Base-by-base conservation (phyloP, 1,140 invertebrate genomes). In the Drosophila insularis region DNA sequence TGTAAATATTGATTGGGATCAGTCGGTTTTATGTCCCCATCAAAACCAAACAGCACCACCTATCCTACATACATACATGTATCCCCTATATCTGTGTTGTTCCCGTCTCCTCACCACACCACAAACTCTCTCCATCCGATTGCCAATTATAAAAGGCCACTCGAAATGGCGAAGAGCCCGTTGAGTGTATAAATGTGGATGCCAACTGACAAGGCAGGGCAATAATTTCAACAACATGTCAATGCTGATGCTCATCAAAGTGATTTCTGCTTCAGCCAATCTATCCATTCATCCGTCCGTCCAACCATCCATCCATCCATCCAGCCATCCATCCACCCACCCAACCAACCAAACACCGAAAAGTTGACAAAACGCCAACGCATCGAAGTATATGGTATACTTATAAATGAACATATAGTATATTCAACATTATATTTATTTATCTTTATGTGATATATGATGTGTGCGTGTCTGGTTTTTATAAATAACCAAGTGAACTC, bases 151-250 rank as follows among this genome's bases (percentile, higher is more conserved):
- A 81, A 78, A 78, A 78, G 74, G 53, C 74, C 74, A 77, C 61
- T 71, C 74, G 43, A 55, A 63, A 76, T 39, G 37, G 70, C 71
- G 67, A 61, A 60, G 55, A 50, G 43, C 43, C 66, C 66, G 81
- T 53, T 68, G 78, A 78, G 74, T 81, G 74, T 86, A 86, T 81
- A 78, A 86, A 87, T 82, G 76, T 68, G 69, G 69, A 86, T 89
- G 79, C 68, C 68, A 80, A 67, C 63, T 71, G 82, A 82, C 82
- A 86, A 58, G 84, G 68, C 79, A 50, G 76, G 80, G 80, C 84
- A 87, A 86, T 86, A 86, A 86, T 87, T 87, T 86, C 79, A 82
- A 68, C 84, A 71, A 86, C 76, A 79, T 86, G 82, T 86, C 82
- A 86, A 82, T 86, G 75, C 69, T 62, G 84, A 87, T 89, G 82